A percentile compares a stretch with the other conserved stretches of the same genome.
phyloP scores from a whole-genome alignment of 2,888 invertebrate species.

The Eilema caniola region DNA sequence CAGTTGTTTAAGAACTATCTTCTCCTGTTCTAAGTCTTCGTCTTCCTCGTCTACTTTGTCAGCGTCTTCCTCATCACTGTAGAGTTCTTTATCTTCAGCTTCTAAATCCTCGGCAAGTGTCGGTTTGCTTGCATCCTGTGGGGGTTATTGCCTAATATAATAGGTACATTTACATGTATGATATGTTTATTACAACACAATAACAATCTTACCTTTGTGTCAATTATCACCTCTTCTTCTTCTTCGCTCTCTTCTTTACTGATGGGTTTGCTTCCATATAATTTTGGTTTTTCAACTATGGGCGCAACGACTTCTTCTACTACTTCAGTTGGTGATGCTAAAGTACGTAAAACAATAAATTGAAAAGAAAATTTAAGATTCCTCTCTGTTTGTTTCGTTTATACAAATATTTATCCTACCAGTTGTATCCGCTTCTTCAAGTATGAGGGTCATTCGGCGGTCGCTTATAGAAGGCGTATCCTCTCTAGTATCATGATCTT shows the following conservation, averaged over 20 bases:
- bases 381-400: conserved; percentile 19
- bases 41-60: conserved; percentile 65
- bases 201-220: conserved; percentile 51
- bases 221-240: conserved; percentile 56
- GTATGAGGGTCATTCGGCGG: conserved; percentile 79
- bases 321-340: conserved; percentile 53
- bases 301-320: conserved; percentile 52
- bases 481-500: conserved; percentile 66
- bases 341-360: conserved; percentile 47
- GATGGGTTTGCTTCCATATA: conserved; percentile 54
- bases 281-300: conserved; percentile 49
- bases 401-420: conserved; percentile 55
- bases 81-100: conserved; percentile 68
- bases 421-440: conserved; percentile 62
- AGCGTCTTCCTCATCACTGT: conserved; percentile 74
- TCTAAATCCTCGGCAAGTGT: conserved; percentile 45
- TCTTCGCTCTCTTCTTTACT: conserved; percentile 63
- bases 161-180: conserved; percentile 20
- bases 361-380: conserved; percentile 32
- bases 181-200: conserved; percentile 16
- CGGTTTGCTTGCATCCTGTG: conserved; percentile 52
- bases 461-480: conserved; percentile 69
- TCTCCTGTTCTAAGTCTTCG: conserved; percentile 64
- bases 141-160: conserved; percentile 36
- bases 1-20: conserved; percentile 63